Base-by-base conservation (phyloP, 2,113 vertebrate species). In the Rhynchopsitta pachyrhyncha region DNA sequence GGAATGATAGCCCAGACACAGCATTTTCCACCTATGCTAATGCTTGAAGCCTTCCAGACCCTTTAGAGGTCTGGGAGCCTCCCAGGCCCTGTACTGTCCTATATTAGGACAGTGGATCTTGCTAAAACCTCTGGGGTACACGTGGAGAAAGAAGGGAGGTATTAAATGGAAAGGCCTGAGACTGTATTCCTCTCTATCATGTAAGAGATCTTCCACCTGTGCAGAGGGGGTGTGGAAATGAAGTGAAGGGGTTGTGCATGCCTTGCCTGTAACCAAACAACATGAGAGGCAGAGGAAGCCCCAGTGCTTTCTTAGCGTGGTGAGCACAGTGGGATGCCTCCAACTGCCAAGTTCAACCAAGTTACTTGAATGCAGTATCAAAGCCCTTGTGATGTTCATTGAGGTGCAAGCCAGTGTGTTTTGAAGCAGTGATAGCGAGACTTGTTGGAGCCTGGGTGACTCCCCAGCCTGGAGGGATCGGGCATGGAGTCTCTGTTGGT, bases 391-490 rank as follows among this genome's bases (percentile, higher is more conserved):
- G 86, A 91, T 93, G 74, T 44, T 95, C 82, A 64, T 46, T 94
- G 93, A 92, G 95, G 87, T 93, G 84, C 87, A 91, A 84, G 92
- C 70, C 92, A 95, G 95, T 3, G 1, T 96, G 82, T 96, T 97
- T 96, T 89, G 91, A 96, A 96, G 92, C 86, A 76, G 83, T 79
- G 95, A 96, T 96, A 97, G 96, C 1, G 83, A 96, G 95, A 94
- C 96, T 91, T 87, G 5, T 17, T 91, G 96, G 95, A 96, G 93
- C 95, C 95, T 87, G 86, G 95, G 95, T 92, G 88, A 92, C 95
- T 89, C 95, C 96, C 93, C 86, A 96, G 95, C 96, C 96, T 77
- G 94, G 84, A 95, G 96, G 93, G 84, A 91, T 96, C 3, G 5
- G 92, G 62, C 83, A 62, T 20, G 44, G 27, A 90, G 86, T 93